A percentile compares a stretch with the other conserved stretches of the same genome.
Evolutionary conservation across 2,797 vertebrate genomes (phyloP).

Genomic region (Passerculus sandwichensis): DNA sequence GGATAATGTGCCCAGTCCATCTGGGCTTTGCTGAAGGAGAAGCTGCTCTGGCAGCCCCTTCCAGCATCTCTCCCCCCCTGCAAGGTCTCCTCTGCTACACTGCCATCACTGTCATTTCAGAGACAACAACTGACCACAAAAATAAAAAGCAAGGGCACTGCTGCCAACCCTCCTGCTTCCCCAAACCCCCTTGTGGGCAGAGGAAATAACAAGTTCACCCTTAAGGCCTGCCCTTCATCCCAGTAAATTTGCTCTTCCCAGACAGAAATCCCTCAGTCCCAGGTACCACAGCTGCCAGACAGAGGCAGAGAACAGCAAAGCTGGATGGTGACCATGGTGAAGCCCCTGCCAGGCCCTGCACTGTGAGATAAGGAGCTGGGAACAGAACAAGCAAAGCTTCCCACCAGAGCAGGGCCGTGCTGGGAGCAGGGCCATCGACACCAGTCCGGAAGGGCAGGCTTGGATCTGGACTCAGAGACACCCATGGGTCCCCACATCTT

Average conservation of each 20-base stretch:
- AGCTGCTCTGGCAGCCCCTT: not conserved
- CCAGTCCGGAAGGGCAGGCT: not conserved
- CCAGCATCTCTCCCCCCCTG: not conserved
- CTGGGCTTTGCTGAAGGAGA: too few relatives aligned
- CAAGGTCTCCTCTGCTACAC: not conserved
- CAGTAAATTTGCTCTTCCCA: not conserved
- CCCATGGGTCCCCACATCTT: not conserved
- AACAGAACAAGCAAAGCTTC: not conserved
- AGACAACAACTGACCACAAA: not conserved
- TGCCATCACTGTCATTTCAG: not conserved
- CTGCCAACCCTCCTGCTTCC: not conserved
- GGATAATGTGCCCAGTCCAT: too few relatives aligned
- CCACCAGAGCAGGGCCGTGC: not conserved
- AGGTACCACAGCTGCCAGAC: not conserved
- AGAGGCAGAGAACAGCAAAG: not conserved
- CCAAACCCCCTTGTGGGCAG: not conserved
- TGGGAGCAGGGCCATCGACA: not conserved
- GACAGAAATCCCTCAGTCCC: not conserved
- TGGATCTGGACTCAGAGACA: not conserved
- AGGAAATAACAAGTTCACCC: not conserved
- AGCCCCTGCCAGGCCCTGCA: not conserved
- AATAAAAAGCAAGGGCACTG: not conserved
- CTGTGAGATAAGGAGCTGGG: not conserved
- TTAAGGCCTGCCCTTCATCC: not conserved
- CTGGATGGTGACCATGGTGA: rapidly evolving